These are phyloP conservation scores for Sthenelais limicola DNA, from an alignment of 2,888 invertebrate genomes.

Conservation along the genomic window DNA sequence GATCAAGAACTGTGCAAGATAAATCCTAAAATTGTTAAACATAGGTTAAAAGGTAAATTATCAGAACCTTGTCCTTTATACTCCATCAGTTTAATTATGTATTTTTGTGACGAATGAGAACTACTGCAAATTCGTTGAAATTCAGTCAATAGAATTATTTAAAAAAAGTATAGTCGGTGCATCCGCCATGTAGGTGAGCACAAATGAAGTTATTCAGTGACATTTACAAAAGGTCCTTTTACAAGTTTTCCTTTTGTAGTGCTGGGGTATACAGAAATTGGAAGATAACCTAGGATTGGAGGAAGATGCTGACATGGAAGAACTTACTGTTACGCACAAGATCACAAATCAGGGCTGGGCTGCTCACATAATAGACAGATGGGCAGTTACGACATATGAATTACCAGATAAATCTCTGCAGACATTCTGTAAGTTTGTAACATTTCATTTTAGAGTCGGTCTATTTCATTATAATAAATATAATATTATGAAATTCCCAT, in stretches of 20 bases:
- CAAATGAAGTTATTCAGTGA: not conserved
- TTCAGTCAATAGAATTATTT: too few relatives aligned
- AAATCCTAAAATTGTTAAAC: too few relatives aligned
- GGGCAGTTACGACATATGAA: not conserved
- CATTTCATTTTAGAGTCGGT: not conserved
- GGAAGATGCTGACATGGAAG: constrained; percentile 17
- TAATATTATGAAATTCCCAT: too few relatives aligned
- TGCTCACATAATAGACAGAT: not conserved
- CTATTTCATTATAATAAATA: too few relatives aligned
- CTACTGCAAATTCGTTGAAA: too few relatives aligned
- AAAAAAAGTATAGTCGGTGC: too few relatives aligned
- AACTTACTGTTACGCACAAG: not conserved
- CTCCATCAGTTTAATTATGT: not conserved
- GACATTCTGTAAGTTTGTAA: not conserved
- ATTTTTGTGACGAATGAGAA: too few relatives aligned
- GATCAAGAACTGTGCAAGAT: too few relatives aligned
- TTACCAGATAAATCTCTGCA: not conserved
- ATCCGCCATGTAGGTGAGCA: not conserved
- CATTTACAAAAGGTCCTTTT: not conserved
- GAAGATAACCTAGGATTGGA: not conserved
- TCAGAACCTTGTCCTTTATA: not conserved
- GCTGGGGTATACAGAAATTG: not conserved
- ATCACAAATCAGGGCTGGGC: constrained; percentile 9
- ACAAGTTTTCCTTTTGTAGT: not conserved
- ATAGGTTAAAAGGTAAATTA: not conserved